phyloP scores from a whole-genome alignment of 1,140 invertebrate genomes.

The Melitaea cinxia region DNA sequence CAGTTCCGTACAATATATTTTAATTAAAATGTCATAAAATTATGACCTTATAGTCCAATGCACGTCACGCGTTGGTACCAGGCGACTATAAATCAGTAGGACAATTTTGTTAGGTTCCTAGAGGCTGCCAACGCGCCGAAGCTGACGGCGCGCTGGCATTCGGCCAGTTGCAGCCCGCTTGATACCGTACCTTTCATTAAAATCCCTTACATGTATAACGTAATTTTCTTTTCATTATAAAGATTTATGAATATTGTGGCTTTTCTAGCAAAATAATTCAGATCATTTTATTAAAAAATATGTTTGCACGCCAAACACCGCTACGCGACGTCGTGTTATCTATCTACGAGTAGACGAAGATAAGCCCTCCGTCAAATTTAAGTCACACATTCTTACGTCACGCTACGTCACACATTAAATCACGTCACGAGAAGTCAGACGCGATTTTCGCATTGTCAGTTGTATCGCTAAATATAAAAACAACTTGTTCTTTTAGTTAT shows the following conservation, averaged over 20 bases:
- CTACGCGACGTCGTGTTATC: not conserved
- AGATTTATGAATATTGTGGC: not conserved
- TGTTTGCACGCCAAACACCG: not conserved
- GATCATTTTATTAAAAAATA: not conserved
- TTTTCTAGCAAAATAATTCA: not conserved
- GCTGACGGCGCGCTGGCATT: constrained; percentile 7
- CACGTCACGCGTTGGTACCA: constrained; percentile 6
- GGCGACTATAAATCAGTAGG: constrained; percentile 11
- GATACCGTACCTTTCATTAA: constrained; percentile 9
- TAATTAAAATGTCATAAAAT: constrained; percentile 1
- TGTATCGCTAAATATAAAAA: too few species aligned
- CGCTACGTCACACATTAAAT: too few species aligned
- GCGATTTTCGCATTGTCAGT: too few species aligned
- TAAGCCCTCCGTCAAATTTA: too few species aligned
- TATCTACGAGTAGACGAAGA: too few species aligned
- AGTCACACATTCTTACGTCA: too few species aligned
- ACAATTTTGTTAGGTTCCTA: constrained; percentile 5
- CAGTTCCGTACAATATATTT: not conserved
- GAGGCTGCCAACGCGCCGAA: constrained; percentile 1
- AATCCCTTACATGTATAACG: not conserved
- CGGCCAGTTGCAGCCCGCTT: constrained; percentile 1
- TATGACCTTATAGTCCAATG: not conserved
- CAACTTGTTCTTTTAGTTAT: too few species aligned
- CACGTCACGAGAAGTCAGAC: too few species aligned
- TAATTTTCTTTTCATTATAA: constrained; percentile 3